These are phyloP conservation scores for Pentamera pediparva DNA, from an alignment of 53 echinoderm and acorn worm species.

Conservation along the genomic window DNA sequence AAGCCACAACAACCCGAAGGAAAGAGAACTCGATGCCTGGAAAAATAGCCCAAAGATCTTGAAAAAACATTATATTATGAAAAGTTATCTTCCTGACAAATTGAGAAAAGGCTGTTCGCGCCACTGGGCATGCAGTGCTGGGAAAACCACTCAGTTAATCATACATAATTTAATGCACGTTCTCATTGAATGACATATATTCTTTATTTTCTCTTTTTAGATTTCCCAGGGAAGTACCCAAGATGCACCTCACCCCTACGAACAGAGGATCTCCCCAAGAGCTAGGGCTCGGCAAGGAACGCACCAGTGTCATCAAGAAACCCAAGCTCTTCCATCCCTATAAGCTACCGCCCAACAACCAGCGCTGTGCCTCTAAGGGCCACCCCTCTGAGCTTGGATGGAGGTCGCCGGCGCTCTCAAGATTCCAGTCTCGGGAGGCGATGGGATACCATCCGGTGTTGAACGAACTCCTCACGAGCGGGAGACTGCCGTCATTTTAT, in stretches of 20 bases:
- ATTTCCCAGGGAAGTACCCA: background rate
- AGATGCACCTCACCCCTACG: slow-evolving; percentile 17
- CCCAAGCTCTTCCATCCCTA: slow-evolving; percentile 34
- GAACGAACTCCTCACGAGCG: slow-evolving; percentile 11
- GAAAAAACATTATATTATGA: no score
- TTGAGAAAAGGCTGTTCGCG: no score
- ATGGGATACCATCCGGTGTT: slow-evolving; percentile 16
- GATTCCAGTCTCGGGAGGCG: slow-evolving; percentile 6
- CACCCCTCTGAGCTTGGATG: slow-evolving; percentile 1
- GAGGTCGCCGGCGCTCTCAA: background rate
- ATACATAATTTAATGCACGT: no score
- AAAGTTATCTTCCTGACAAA: no score
- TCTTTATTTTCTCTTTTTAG: background rate
- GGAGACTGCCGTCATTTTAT: slow-evolving; percentile 25
- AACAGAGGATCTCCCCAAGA: slow-evolving; percentile 21
- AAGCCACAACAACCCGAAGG: no score
- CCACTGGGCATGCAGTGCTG: no score
- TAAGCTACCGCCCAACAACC: slow-evolving; percentile 2
- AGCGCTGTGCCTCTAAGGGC: background rate
- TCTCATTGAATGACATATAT: no score
- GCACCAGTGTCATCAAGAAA: slow-evolving; percentile 13
- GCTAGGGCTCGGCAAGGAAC: background rate
- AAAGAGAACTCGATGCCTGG: no score
- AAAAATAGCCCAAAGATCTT: no score
- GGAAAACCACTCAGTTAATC: background rate